These are phyloP conservation scores for Orbicella faveolata DNA, from an alignment of 64 coral and sea anemone genomes.

Conservation along the genomic window DNA sequence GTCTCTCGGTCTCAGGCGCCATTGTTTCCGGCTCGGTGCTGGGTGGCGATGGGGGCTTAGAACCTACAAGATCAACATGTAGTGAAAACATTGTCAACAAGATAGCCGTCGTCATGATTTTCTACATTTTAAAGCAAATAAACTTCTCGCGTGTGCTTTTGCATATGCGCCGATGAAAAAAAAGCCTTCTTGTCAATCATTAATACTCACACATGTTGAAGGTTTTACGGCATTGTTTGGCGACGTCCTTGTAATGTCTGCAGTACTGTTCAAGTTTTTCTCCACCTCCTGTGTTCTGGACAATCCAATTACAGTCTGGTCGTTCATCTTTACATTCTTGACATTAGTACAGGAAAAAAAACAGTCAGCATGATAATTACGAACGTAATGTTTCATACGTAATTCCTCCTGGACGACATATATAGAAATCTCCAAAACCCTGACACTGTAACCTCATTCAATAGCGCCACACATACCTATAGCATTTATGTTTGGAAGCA, in stretches of 20 bases:
- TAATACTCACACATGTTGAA: background rate
- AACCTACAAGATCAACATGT: background rate
- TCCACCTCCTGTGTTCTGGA: background rate
- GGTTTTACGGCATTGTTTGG: background rate
- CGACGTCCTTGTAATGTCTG: background rate
- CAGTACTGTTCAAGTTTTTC: background rate
- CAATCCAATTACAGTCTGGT: background rate
- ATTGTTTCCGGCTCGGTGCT: background rate
- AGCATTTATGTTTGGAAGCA: too few relatives aligned
- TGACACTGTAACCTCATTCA: too few relatives aligned
- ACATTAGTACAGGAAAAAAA: background rate
- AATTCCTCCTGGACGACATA: too few relatives aligned
- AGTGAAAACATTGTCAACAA: background rate
- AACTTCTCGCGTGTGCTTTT: too few relatives aligned
- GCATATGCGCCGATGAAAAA: too few relatives aligned
- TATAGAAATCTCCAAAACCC: too few relatives aligned
- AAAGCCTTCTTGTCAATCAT: too few relatives aligned
- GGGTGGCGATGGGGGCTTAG: constrained; percentile 2
- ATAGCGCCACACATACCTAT: too few relatives aligned
- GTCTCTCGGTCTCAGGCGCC: background rate
- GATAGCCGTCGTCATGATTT: too few relatives aligned
- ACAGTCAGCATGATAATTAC: background rate
- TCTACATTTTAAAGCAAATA: too few relatives aligned
- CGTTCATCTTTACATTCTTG: background rate
- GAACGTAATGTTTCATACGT: too few relatives aligned